Evolutionary conservation across 2,888 invertebrate genomes (phyloP), one percentile per base, ranked within the genome.

Genomic region (Diogma glabrata): DNA sequence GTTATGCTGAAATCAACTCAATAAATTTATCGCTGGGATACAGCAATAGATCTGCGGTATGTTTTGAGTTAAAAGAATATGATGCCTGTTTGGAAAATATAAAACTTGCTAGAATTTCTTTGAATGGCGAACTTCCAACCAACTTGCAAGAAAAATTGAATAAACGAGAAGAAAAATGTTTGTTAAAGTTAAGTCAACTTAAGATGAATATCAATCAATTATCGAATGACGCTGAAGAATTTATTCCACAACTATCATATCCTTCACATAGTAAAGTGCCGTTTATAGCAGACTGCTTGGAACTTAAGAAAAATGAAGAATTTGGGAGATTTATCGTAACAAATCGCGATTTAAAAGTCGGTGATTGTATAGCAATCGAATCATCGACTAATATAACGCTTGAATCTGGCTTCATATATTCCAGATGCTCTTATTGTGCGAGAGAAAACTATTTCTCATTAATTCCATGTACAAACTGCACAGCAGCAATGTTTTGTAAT

Each of bases 311-410:
- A 53, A 73, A 69, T 24, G 59, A 75, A 47, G 70, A 73, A 24
- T 75, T 79, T 67, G 90, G 90, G 0, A 74, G 89, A 45, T 82
- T 81, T 64, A 71, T 91, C 4, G 69, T 82, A 48, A 83, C 87
- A 1, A 76, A 73, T 16, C 74, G 75, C 53, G 75, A 83, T 61
- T 78, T 89, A 52, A 64, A 71, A 56, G 78, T 84, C 1, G 88
- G 88, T 46, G 88, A 91, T 64, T 69, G 90, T 6, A 64, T 94
- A 28, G 81, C 79, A 2, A 71, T 83, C 45, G 94, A 94, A 67
- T 74, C 81, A 52, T 85, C 91, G 0, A 14, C 23, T 4, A 64
- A 64, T 63, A n/a, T n/a, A n/a, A n/a, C n/a, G n/a, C n/a, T n/a
- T n/a, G n/a, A n/a, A n/a, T n/a, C n/a, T n/a, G n/a, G n/a, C n/a